Conservation (phyloP, 2,888 invertebrate genomes). For the Steinernema hermaphroditum region DNA sequence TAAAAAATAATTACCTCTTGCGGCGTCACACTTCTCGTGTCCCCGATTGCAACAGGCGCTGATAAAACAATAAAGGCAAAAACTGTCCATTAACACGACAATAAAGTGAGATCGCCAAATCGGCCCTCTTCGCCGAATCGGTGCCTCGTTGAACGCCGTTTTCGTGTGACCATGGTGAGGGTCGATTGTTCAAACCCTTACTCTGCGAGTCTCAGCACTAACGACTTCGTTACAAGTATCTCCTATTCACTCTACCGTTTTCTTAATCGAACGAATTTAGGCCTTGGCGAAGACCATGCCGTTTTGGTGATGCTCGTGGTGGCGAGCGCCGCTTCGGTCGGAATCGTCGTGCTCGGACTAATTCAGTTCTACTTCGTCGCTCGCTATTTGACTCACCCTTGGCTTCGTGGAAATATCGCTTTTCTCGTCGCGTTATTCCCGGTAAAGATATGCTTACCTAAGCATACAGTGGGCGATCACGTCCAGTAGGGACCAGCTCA, state of each 20-base stretch:
- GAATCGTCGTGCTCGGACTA: neutral
- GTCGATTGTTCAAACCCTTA: neutral
- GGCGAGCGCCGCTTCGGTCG: neutral
- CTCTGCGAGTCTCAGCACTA: neutral
- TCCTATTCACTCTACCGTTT: neutral
- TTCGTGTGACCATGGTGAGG: neutral
- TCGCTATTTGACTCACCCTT: conserved; percentile 4
- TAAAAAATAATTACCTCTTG: neutral
- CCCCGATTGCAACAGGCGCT: conserved; percentile 9
- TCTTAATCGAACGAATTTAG: neutral
- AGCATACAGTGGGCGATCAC: no score
- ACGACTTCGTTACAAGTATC: neutral
- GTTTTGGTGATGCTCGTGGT: conserved; percentile 1
- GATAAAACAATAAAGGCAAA: conserved; percentile 4
- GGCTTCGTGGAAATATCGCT: conserved; percentile 22
- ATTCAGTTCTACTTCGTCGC: conserved; percentile 19
- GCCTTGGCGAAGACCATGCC: neutral
- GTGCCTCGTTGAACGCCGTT: neutral
- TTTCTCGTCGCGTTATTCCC: conserved; percentile 20
- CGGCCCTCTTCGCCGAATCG: neutral
- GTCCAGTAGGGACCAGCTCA: no score
- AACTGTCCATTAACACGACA: conserved; percentile 4
- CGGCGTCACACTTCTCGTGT: neutral
- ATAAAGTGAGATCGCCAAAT: neutral
- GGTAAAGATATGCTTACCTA: neutral